These are phyloP conservation scores for Lanistes nyassanus DNA, from an alignment of 1,140 invertebrate genomes.

Conservation along the genomic window DNA sequence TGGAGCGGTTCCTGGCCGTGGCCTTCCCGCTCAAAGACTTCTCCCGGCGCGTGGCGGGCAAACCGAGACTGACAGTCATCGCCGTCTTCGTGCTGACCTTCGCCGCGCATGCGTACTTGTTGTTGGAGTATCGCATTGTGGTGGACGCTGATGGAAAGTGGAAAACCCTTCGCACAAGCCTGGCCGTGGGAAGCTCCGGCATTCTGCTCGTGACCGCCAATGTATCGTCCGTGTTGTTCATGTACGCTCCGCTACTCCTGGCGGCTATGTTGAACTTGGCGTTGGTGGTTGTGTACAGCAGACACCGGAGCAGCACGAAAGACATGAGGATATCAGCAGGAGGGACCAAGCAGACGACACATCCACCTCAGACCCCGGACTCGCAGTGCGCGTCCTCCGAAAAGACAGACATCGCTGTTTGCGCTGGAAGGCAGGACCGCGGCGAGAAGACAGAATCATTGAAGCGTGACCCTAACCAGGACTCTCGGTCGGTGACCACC, in stretches of 20 bases:
- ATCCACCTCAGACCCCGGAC: no score
- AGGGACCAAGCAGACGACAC: no score
- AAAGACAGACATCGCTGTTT: neutral
- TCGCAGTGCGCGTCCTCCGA: neutral
- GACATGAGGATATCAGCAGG: no score
- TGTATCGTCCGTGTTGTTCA: neutral
- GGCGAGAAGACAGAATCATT: neutral
- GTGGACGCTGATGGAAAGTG: neutral
- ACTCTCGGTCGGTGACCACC: neutral
- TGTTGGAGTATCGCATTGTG: neutral
- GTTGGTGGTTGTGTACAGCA: neutral
- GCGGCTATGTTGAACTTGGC: neutral
- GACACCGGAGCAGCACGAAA: neutral
- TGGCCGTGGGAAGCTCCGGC: neutral
- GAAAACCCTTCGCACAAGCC: neutral
- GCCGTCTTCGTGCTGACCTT: neutral
- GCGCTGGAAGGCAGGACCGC: neutral
- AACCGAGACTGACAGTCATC: neutral
- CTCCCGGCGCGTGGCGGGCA: neutral
- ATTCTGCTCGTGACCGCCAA: neutral
- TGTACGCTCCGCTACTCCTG: neutral
- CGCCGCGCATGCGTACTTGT: conserved; percentile 6
- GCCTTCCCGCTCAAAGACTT: conserved; percentile 14
- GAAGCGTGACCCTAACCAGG: neutral
- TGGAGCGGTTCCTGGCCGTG: conserved; percentile 13